Base-by-base conservation (phyloP, 2,113 vertebrate genomes). In the Colistium nudipinnis region DNA sequence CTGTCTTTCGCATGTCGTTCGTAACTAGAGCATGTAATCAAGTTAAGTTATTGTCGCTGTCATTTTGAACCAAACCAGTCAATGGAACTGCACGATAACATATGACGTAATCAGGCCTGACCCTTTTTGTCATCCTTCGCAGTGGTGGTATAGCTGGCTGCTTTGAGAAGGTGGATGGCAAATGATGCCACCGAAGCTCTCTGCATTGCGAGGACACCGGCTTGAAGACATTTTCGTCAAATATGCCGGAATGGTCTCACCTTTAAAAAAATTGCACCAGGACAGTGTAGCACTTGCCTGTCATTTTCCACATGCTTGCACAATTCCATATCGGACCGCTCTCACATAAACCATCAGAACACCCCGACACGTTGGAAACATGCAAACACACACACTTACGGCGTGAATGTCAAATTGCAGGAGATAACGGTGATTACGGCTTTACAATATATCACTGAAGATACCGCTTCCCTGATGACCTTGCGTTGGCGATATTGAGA, bases 401-500 rank as follows among this genome's bases (percentile, higher is more conserved):
- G 9, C 27, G 57, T 24, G 61, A 74, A 76, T 31, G 43, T 43
- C n/a, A 75, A 73, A 80, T 76, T 47, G 66, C 17, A 47, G 48
- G 53, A 10, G 53, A 10, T 3, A 11, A 19, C 56, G 20, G 67
- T 82, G 75, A 86, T 83, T 71, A 78, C 56, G 78, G 45, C 61
- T 48, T 44, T 45, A 51, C 44, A 79, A 75, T 79, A 71, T 72
- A 83, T 67, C 79, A 70, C 51, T 4, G 28, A n/a, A 53, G 53
- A 44, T 74, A 75, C 47, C n/a, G 30, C 54, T 76, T 28, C 60
- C 57, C 53, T 1, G 56, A 70, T 62, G 70, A 62, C 53, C 51
- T 66, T 41, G 52, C 57, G 70, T 65, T 67, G 31, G 52, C 70
- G 77, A 69, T 75, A 77, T 52, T 68, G 56, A 77, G 60, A 72